These are phyloP conservation scores for Thecophora atra DNA, from an alignment of 2,888 invertebrate species.

Conservation along the genomic window DNA sequence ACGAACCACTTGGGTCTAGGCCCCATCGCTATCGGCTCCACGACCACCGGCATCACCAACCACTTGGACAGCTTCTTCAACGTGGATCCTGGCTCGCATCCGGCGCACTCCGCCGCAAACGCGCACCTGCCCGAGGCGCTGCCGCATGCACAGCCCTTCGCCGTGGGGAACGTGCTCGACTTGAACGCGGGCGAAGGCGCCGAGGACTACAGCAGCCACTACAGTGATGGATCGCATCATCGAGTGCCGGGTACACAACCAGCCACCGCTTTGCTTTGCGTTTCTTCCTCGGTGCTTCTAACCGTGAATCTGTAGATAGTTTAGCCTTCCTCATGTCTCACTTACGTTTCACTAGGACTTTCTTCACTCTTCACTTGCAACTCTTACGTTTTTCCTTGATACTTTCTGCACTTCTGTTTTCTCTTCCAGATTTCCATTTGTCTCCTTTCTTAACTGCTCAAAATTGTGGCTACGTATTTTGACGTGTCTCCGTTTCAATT, in stretches of 20 bases:
- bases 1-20: slow-evolving; percentile 54
- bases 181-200: slow-evolving; percentile 57
- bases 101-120: slow-evolving; percentile 22
- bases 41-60: slow-evolving; percentile 60
- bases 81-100: slow-evolving; percentile 49
- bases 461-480: background rate
- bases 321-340: background rate
- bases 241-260: slow-evolving; percentile 63
- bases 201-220: slow-evolving; percentile 39
- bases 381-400: slow-evolving; percentile 33
- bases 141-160: slow-evolving; percentile 55
- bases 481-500: background rate
- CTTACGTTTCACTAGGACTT: background rate
- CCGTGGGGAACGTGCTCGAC: slow-evolving; percentile 62
- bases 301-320: background rate
- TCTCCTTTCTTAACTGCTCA: slow-evolving; percentile 29
- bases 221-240: slow-evolving; percentile 57
- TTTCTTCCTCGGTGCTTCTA: slow-evolving; percentile 16
- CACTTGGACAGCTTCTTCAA: slow-evolving; percentile 64
- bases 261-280: background rate
- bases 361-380: background rate
- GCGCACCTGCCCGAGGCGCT: slow-evolving; percentile 39
- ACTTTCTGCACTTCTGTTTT: slow-evolving; percentile 31
- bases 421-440: slow-evolving; percentile 32
- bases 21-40: slow-evolving; percentile 31